Percentiles rank a stretch among this genome's conserved stretches.
Conservation (phyloP, 2,797 vertebrate genomes). For the Chelmon rostratus region DNA sequence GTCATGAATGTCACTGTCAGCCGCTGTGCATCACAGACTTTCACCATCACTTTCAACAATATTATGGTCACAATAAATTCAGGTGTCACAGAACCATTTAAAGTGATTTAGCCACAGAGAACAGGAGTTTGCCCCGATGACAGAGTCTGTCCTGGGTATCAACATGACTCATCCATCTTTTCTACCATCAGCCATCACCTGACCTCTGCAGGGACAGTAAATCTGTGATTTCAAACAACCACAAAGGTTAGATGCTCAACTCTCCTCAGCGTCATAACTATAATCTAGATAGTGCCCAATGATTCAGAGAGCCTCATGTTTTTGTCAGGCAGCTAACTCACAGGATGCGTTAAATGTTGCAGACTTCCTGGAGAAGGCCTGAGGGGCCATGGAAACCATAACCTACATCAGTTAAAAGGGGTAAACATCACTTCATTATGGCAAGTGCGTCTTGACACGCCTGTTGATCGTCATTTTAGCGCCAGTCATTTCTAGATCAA, state of each 20-base stretch:
- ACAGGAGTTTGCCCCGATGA: not conserved
- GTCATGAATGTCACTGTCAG: slow-evolving; percentile 16
- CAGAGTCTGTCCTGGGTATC: not conserved
- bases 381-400: slow-evolving; percentile 60
- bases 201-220: slow-evolving; percentile 31
- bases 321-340: slow-evolving; percentile 13
- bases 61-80: slow-evolving; percentile 37
- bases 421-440: slow-evolving; percentile 40
- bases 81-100: slow-evolving; percentile 13
- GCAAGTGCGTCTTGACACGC: slow-evolving; percentile 19
- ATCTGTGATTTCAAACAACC: slow-evolving; percentile 28
- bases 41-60: slow-evolving; percentile 4
- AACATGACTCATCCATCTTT: slow-evolving; percentile 28
- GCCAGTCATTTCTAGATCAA: slow-evolving; percentile 18
- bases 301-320: slow-evolving; percentile 16
- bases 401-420: slow-evolving; percentile 35
- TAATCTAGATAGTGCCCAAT: not conserved
- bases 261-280: not conserved
- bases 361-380: slow-evolving; percentile 68
- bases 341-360: slow-evolving; percentile 67
- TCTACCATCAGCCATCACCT: slow-evolving; percentile 24
- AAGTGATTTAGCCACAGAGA: slow-evolving; percentile 39
- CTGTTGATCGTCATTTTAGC: slow-evolving; percentile 25
- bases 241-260: not conserved
- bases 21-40: slow-evolving; percentile 1